A percentile compares a stretch with the other conserved stretches of the same genome.
These are phyloP conservation scores for Drosophila hamatofila DNA, from an alignment of 2,888 invertebrate species.

Conservation along the genomic window DNA sequence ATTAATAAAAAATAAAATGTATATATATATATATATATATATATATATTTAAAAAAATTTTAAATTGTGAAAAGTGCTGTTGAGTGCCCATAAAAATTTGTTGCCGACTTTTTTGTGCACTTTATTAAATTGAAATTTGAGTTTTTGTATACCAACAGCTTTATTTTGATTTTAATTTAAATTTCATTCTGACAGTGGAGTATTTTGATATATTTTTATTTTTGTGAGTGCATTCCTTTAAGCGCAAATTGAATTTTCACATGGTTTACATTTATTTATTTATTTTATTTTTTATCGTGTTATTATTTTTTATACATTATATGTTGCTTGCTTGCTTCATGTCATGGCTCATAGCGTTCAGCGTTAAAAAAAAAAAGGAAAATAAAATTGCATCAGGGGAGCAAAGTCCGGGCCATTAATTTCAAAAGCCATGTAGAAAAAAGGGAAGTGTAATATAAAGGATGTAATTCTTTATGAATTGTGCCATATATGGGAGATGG, in stretches of 20 bases:
- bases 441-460: constrained; percentile 5
- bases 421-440: constrained; percentile 42
- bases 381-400: constrained; percentile 9
- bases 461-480: constrained; percentile 40
- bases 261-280: constrained; percentile 31
- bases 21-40: neutral
- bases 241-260: constrained; percentile 68
- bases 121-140: constrained; percentile 33
- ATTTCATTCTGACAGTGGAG: constrained; percentile 9
- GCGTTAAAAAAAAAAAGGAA: neutral
- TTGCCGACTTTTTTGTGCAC: constrained; percentile 25
- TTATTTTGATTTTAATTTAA: constrained; percentile 62
- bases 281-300: neutral
- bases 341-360: constrained; percentile 23
- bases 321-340: neutral
- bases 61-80: neutral
- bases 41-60: neutral
- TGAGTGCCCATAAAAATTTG: neutral
- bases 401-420: constrained; percentile 53
- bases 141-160: constrained; percentile 37
- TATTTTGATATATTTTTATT: neutral
- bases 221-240: constrained; percentile 16
- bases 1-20: neutral
- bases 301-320: constrained; percentile 9
- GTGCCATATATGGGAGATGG: constrained; percentile 10